A percentile compares a stretch with the other conserved stretches of the same genome.
Evolutionary conservation across 2,888 invertebrate species (phyloP).

Genomic region (Patella ulyssiponensis): DNA sequence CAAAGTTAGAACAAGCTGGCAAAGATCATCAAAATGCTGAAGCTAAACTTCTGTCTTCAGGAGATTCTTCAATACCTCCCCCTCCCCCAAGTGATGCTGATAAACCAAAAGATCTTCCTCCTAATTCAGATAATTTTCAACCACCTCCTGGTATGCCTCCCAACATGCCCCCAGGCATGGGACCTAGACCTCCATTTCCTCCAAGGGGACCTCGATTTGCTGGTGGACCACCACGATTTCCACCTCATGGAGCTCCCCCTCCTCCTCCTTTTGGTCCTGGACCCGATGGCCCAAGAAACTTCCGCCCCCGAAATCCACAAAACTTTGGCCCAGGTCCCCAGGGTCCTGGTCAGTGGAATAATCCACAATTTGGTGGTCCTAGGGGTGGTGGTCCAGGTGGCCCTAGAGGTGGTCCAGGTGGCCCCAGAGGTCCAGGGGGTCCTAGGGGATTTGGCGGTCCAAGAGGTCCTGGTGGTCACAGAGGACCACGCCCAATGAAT

Average conservation of each 20-base stretch:
- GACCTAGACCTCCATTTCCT: conserved; percentile 30
- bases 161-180: conserved; percentile 25
- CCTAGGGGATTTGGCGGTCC: conserved; percentile 26
- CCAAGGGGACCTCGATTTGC: conserved; percentile 19
- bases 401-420: conserved; percentile 22
- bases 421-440: conserved; percentile 23
- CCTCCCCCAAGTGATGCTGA: neutral
- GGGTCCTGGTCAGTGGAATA: conserved; percentile 26
- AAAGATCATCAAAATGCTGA: conserved; percentile 23
- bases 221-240: conserved; percentile 12
- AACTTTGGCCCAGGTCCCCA: conserved; percentile 24
- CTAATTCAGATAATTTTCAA: conserved; percentile 14
- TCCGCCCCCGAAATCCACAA: conserved; percentile 37
- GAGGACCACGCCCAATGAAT: conserved; percentile 24
- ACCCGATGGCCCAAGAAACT: conserved; percentile 24
- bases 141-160: conserved; percentile 16
- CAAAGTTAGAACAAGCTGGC: conserved; percentile 20
- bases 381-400: conserved; percentile 36
- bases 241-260: conserved; percentile 17
- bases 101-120: neutral
- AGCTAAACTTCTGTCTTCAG: neutral
- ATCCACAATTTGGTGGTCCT: conserved; percentile 27
- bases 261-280: conserved; percentile 29
- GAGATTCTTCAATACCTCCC: conserved; percentile 12
- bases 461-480: conserved; percentile 22